These are phyloP conservation scores for Phrynocephalus forsythii DNA, from an alignment of 2,797 vertebrate species.

Conservation along the genomic window DNA sequence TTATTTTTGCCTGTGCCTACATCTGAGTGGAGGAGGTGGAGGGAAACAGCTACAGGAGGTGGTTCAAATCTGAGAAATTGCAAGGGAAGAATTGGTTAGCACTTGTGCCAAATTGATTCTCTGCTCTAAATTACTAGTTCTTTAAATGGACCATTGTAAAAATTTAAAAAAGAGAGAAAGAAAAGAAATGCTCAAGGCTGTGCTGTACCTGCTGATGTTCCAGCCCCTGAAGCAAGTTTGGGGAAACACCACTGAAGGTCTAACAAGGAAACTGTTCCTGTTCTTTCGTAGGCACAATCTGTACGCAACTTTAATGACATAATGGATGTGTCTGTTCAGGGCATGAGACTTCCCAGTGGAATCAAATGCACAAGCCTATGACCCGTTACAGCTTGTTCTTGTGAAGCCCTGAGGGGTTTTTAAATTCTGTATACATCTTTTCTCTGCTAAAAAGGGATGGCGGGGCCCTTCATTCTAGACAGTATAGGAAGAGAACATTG, in stretches of 20 bases:
- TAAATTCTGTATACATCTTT: not conserved
- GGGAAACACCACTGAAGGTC: not conserved
- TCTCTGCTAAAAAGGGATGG: not conserved
- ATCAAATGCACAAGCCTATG: not conserved
- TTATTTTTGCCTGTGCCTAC: not conserved
- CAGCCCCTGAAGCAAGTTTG: not conserved
- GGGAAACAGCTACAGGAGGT: not conserved
- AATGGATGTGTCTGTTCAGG: not conserved
- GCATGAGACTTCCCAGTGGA: not conserved
- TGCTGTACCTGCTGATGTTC: not conserved
- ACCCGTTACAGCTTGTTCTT: not conserved
- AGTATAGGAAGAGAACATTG: not conserved
- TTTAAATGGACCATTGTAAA: not conserved
- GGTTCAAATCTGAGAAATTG: not conserved
- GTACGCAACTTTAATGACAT: not conserved
- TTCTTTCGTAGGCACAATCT: not conserved
- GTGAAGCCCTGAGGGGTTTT: not conserved
- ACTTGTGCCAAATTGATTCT: not conserved
- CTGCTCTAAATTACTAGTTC: not conserved
- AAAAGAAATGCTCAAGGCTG: not conserved
- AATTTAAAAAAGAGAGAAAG: too few relatives aligned
- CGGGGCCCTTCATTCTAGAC: not conserved
- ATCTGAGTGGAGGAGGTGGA: not conserved
- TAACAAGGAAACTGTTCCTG: not conserved
- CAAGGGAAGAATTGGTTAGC: not conserved